Evolutionary conservation across 2,113 vertebrate genomes (phyloP).

Genomic region (Aptenodytes patagonicus): DNA sequence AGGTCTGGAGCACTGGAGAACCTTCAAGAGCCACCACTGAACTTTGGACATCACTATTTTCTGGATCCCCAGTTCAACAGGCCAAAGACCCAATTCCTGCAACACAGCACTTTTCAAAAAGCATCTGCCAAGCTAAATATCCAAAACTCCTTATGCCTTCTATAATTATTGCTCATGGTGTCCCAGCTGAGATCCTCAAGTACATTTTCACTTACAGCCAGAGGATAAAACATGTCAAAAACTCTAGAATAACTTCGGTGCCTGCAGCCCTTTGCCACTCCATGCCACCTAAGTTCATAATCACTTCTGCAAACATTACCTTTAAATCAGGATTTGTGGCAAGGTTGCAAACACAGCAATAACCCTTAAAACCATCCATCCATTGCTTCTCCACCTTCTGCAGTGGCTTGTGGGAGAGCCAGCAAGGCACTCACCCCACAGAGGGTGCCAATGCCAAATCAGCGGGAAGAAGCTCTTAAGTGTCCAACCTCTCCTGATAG

Average conservation of each 20-base stretch:
- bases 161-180: neutral
- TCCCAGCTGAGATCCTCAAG: neutral
- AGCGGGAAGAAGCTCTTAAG: neutral
- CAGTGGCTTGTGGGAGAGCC: fast-evolving
- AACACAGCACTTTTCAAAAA: neutral
- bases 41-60: neutral
- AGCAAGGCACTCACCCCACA: fast-evolving
- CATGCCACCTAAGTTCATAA: neutral
- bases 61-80: neutral
- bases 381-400: neutral
- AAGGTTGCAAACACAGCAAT: neutral
- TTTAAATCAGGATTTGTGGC: neutral
- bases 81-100: neutral
- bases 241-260: neutral
- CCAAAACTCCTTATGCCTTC: neutral
- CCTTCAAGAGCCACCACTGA: neutral
- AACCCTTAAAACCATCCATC: neutral
- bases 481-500: neutral
- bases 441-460: neutral
- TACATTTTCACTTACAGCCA: neutral
- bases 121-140: neutral
- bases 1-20: neutral
- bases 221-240: neutral
- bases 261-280: neutral
- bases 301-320: neutral